A percentile compares a stretch with the other conserved stretches of the same genome.
phyloP scores from a whole-genome alignment of 2,888 invertebrate genomes.

The Chaitophorus viminalis region DNA sequence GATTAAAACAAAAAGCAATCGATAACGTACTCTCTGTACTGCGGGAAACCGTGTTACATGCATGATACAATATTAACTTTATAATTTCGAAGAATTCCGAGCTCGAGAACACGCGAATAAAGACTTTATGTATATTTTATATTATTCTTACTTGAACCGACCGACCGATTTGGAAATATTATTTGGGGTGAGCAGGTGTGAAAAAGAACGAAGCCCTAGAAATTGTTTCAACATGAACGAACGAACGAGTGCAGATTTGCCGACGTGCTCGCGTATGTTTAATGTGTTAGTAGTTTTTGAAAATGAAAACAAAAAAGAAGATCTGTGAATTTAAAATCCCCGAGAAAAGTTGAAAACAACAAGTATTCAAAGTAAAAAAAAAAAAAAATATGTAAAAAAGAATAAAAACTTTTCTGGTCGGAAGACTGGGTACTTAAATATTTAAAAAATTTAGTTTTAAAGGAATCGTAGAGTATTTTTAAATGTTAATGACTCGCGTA shows the following conservation, averaged over 20 bases:
- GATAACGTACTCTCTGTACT: neutral
- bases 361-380: neutral
- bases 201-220: slow-evolving; percentile 9
- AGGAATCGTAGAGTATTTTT: neutral
- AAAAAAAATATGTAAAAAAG: slow-evolving; percentile 2
- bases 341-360: slow-evolving; percentile 28
- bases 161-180: slow-evolving; percentile 32
- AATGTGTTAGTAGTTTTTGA: slow-evolving; percentile 18
- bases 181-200: slow-evolving; percentile 2
- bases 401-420: neutral
- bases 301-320: neutral
- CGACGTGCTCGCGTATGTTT: slow-evolving; percentile 33
- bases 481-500: neutral
- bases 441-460: neutral
- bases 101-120: neutral
- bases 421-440: neutral
- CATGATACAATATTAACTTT: neutral
- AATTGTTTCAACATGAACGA: slow-evolving; percentile 33
- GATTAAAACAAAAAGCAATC: neutral
- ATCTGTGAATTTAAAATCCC: neutral
- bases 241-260: slow-evolving; percentile 33
- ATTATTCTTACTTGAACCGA: slow-evolving; percentile 15
- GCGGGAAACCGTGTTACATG: neutral
- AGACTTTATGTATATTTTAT: slow-evolving; percentile 8
- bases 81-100: neutral